Base-by-base conservation (phyloP, 2,797 vertebrate species). In the Syngnathus rostellatus region DNA sequence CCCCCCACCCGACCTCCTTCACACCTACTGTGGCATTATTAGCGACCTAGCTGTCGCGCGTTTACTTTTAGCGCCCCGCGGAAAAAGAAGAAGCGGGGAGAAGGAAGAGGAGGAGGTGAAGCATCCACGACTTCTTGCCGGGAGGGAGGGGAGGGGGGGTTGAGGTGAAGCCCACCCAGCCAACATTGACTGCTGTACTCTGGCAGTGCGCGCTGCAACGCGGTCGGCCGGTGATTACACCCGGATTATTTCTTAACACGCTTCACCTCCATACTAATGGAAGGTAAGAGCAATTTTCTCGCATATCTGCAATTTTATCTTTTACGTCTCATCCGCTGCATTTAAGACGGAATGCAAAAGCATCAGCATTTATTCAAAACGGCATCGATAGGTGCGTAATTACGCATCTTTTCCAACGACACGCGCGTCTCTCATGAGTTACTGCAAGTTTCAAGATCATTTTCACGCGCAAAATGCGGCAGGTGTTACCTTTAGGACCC, bases 71-170 rank as follows among this genome's bases (percentile, higher is more conserved):
- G 55, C 14, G 31, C 57, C 57, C 37, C 31, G 14, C 57, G 50
- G n/a, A 51, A 51, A n/a, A 51, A 37, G 55, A 37, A 37, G 14
- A 57, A 38, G 5, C 6, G 25, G 37, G 8, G 54, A 31, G 55
- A 14, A 31, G 60, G 40, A 62, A 14, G 60, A 62, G 41, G 60
- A 62, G 41, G 41, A 8, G 57, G 40, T 45, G 41, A 25, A 8
- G 55, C 60, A 62, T 45, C 60, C 60, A 45, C 10, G 60, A 62
- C 21, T 62, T 21, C 40, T 62, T 40, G n/a, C 21, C 40, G 14
- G 41, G 40, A 43, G 60, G n/a, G 60, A 16, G 21, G 7, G n/a
- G 23, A 1, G 5, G 11, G 23, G 1, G 53, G 23, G 25, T 23
- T 23, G 53, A 23, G 25, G 25, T 14, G 11, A 8, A 57, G 25